These are phyloP conservation scores for Drosophila paulistorum DNA, from an alignment of 1,140 invertebrate genomes.

Conservation along the genomic window DNA sequence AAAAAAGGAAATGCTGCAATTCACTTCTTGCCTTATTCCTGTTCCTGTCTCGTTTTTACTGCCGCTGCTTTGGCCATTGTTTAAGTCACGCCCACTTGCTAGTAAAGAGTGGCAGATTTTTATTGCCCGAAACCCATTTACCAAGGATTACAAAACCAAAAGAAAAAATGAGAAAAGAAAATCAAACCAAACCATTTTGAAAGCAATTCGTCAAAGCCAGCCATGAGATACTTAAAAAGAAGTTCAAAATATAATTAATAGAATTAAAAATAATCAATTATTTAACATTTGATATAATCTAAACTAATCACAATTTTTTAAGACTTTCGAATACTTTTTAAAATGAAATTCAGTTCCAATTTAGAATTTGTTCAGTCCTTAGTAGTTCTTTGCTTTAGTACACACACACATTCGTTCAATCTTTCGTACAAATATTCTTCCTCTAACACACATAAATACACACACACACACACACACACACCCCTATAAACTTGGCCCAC, in stretches of 20 bases:
- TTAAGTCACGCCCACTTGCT: constrained; percentile 44
- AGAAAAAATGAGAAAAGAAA: neutral
- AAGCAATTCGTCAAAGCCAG: neutral
- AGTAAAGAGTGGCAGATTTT: constrained; percentile 23
- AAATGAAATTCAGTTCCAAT: neutral
- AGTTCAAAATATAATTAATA: neutral
- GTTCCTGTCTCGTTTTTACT: neutral
- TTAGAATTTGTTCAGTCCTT: no score
- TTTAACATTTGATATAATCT: no score
- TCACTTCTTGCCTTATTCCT: constrained; percentile 7
- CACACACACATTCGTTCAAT: neutral
- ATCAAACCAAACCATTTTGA: neutral
- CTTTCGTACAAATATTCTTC: constrained; percentile 18
- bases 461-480: constrained; percentile 11
- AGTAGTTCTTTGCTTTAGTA: no score
- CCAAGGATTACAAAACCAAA: neutral
- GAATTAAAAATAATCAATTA: no score
- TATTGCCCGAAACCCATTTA: constrained; percentile 43
- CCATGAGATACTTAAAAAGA: neutral
- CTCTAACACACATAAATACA: neutral
- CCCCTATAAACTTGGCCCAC: no score
- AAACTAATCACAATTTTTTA: neutral
- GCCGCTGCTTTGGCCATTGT: constrained; percentile 39
- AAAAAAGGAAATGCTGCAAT: neutral
- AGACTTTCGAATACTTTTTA: constrained; percentile 6